Evolutionary conservation across 2,113 vertebrate genomes (phyloP).

Genomic region (Rattus rattus): DNA sequence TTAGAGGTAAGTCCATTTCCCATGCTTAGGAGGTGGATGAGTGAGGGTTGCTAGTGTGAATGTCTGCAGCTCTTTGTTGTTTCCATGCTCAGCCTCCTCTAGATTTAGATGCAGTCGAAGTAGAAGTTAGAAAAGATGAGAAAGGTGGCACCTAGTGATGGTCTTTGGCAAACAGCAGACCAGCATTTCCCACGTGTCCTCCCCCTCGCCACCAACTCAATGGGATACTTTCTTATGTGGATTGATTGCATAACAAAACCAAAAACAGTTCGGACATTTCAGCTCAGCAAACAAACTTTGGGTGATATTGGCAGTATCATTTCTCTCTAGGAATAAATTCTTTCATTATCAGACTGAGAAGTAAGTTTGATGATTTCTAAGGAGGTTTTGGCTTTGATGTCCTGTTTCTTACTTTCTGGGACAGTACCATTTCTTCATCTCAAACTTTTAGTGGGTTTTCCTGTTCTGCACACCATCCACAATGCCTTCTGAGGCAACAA

Average conservation of each 20-base stretch:
- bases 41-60: background rate
- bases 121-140: constrained; percentile 6
- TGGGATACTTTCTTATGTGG: background rate
- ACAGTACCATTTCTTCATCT: background rate
- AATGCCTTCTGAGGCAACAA: constrained; percentile 33
- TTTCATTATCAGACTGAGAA: constrained; percentile 17
- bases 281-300: constrained; percentile 40
- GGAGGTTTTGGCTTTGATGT: constrained; percentile 24
- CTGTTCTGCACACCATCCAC: background rate
- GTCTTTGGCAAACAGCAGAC: background rate
- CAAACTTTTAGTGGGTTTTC: constrained; percentile 25
- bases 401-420: background rate
- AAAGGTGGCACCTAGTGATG: background rate
- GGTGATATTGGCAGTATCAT: constrained; percentile 17
- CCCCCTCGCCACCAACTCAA: background rate
- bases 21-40: constrained; percentile 1
- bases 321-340: constrained; percentile 59
- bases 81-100: background rate
- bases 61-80: background rate
- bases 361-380: constrained; percentile 48
- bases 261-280: constrained; percentile 30
- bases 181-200: background rate
- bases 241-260: constrained; percentile 4
- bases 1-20: constrained; percentile 20
- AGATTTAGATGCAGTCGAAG: background rate